Evolutionary conservation across 2,797 vertebrate species (phyloP).

Genomic region (Girardinus metallicus): DNA sequence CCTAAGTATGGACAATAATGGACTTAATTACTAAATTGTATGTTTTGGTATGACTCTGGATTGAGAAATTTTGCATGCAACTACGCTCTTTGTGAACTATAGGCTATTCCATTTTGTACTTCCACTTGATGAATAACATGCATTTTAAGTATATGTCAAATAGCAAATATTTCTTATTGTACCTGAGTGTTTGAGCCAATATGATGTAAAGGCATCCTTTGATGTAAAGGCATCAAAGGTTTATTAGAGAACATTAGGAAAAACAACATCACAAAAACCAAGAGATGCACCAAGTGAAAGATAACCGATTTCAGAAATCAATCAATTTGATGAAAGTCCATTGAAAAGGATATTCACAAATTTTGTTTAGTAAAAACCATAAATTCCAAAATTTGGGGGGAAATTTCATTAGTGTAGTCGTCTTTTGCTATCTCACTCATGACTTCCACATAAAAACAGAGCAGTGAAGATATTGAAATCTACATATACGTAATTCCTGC

Average conservation of each 20-base stretch:
- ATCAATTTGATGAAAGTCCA: neutral
- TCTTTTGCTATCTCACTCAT: neutral
- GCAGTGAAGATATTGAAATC: neutral
- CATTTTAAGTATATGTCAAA: neutral
- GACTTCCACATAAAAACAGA: neutral
- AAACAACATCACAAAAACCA: too few relatives aligned
- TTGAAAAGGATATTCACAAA: neutral
- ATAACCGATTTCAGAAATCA: neutral
- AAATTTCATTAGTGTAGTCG: neutral
- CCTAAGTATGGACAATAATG: neutral
- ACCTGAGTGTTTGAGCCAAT: neutral
- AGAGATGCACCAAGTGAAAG: too few relatives aligned
- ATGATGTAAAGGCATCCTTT: too few relatives aligned
- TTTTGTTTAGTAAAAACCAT: neutral
- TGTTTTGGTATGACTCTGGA: neutral
- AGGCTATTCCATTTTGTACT: neutral
- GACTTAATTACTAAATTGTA: neutral
- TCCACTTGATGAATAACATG: neutral
- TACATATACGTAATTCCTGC: neutral
- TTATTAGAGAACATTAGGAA: too few relatives aligned
- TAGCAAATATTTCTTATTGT: neutral
- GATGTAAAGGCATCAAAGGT: too few relatives aligned
- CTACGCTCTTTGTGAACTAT: neutral
- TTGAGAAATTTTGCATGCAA: neutral
- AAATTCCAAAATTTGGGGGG: neutral